Base-by-base conservation (phyloP, 2,797 vertebrate genomes). In the Gallinago solitaria region DNA sequence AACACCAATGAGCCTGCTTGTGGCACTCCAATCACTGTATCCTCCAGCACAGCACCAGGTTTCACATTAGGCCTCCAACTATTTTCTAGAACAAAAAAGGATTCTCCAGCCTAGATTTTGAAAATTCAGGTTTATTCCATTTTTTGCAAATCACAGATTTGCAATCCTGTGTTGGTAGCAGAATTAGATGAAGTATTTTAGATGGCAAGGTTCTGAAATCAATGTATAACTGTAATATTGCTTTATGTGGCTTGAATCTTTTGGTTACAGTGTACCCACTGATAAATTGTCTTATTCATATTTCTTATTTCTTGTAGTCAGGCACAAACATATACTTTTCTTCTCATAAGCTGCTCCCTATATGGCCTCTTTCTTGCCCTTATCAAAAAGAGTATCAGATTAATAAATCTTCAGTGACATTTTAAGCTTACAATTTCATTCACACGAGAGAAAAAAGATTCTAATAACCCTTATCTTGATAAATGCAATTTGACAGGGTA, bases 331-430 rank as follows among this genome's bases (percentile, higher is more conserved):
- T 30, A 39, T 16, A 78, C 56, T 94, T 85, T 68, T 82, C 35
- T 35, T 81, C 56, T 76, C 16, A 57, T 79, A 70, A 85, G 53
- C 53, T 61, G 76, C 21, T 89, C 56, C 41, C 51, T 82, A 28
- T 75, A 45, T 88, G 83, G 79, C 83, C 69, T 89, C 60, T 95
- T 64, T 41, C 35, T 60, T 95, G 91, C 94, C 93, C 94, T 97
- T 97, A 97, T 97, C 97, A 96, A 74, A 91, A 83, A 45, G 45
- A 92, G 77, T 90, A 97, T 96, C 94, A 68, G 83, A 94, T 96
- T 97, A 97, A 97, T 97, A 96, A 96, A 97, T 97, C 94, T 95
- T 95, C 93, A 83, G 91, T 96, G 96, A 95, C 97, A 96, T 97
- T 97, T 97, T 84, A 95, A 93, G 94, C 93, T 96, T 87, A 96